Base-by-base conservation (phyloP, 2,888 invertebrate genomes). In the Apodemia duryi region DNA sequence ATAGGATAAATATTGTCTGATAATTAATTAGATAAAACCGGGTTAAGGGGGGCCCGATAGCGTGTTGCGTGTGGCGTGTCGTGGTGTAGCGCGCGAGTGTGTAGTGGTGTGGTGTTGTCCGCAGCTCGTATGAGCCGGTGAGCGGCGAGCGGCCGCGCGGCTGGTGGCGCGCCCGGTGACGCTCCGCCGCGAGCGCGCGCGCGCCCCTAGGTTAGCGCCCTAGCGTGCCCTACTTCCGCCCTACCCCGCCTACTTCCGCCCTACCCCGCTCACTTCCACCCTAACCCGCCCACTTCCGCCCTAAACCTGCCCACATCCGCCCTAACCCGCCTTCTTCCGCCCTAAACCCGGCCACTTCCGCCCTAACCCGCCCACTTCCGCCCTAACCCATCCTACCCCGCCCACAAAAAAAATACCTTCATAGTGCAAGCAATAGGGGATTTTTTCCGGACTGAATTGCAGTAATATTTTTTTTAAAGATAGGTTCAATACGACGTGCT, bases 111-210 rank as follows among this genome's bases (percentile, higher is more conserved):
- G 11, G 64, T 54, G 67, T 75, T 80, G 49, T 86, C 74, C 79
- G 80, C 88, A 89, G 89, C 80, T 84, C 82, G 82, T 84, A 85
- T 82, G 87, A 80, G 85, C 85, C 86, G 83, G 82, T 85, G 84
- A 70, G 83, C n/a, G 74, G 77, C 73, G 77, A 73, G 77, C 72
- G 77, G 10, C 29, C 29, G 69, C 84, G 84, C 81, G 82, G 79
- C 72, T 78, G 83, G 77, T 80, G 85, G 80, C 32, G 65, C 63
- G 69, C 62, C 52, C 87, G 86, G 76, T 87, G 88, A 85, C 87
- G 78, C 76, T 71, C 71, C 82, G 84, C 82, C 78, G 60, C 76
- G 72, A 73, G 82, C 83, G 87, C 88, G 54, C 29, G 11, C 57
- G 54, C 32, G 32, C 57, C 57, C 11, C 11, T 49, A n/a, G 32